These are phyloP conservation scores for Chrysogorgia sp. DNA, from an alignment of 92 coral and sea anemone species.

Conservation along the genomic window DNA sequence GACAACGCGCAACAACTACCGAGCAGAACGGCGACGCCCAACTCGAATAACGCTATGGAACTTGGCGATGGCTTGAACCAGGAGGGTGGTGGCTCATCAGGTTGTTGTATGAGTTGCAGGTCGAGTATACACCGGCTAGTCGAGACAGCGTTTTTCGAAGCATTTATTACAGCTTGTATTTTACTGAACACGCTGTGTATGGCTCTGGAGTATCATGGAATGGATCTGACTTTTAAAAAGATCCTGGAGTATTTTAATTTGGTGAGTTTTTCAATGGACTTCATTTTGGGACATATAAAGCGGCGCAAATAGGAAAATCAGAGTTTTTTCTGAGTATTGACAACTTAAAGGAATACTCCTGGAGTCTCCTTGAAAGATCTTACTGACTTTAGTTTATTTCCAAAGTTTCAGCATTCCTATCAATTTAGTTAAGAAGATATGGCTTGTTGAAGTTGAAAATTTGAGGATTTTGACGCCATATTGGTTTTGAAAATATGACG, in stretches of 20 bases:
- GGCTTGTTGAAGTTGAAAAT: too few relatives aligned
- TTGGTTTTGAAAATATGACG: too few relatives aligned
- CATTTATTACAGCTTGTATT: conserved; percentile 89
- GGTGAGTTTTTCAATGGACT: too few relatives aligned
- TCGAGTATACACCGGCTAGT: conserved; percentile 50
- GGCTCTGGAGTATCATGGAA: conserved; percentile 84
- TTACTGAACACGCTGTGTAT: conserved; percentile 92
- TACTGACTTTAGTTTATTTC: too few relatives aligned
- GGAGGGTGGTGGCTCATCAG: conserved; percentile 40
- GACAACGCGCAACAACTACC: not conserved
- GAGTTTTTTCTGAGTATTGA: not conserved
- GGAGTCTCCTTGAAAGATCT: too few relatives aligned
- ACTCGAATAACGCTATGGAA: conserved; percentile 56
- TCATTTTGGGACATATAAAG: too few relatives aligned
- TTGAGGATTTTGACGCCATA: too few relatives aligned
- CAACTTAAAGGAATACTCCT: too few relatives aligned
- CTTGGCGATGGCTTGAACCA: conserved; percentile 53
- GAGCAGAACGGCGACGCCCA: conserved; percentile 44
- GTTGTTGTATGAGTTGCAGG: conserved; percentile 40
- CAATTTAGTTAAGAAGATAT: too few relatives aligned
- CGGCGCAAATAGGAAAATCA: too few relatives aligned
- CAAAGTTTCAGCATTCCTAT: too few relatives aligned
- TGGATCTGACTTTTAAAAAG: conserved; percentile 63
- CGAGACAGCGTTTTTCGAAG: conserved; percentile 77
- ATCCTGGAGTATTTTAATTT: conserved; percentile 78